phyloP scores from a whole-genome alignment of 1,140 invertebrate genomes.

The Acromyrmex heyeri region DNA sequence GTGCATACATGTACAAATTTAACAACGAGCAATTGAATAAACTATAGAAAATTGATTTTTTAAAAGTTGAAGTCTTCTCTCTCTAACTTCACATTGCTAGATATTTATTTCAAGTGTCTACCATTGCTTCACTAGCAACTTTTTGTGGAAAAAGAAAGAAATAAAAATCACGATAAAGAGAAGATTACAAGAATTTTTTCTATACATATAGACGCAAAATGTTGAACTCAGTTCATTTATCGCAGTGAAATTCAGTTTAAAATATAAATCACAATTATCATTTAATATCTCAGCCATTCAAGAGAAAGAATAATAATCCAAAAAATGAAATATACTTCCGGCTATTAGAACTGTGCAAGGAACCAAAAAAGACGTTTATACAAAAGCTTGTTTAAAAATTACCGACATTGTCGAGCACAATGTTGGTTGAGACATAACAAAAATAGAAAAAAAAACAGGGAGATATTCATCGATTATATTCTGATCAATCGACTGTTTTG shows the following conservation, averaged over 20 bases:
- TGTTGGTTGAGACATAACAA: not conserved
- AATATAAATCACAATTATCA: not conserved
- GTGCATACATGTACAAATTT: no score
- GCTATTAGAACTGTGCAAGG: not conserved
- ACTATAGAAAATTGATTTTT: no score
- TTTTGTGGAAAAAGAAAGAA: not conserved
- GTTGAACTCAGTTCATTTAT: not conserved
- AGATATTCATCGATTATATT: conserved; percentile 6
- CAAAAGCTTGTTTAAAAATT: not conserved
- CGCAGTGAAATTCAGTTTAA: not conserved
- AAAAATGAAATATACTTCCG: not conserved
- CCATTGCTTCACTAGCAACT: not conserved
- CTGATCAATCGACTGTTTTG: not conserved
- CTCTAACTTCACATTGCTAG: no score
- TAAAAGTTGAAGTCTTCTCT: no score
- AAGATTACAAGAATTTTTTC: not conserved
- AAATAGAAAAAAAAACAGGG: not conserved
- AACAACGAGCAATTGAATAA: no score
- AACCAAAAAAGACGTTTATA: not conserved
- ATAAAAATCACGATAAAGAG: not conserved
- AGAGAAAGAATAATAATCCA: not conserved
- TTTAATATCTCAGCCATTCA: not conserved
- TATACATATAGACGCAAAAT: not conserved
- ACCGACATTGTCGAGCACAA: not conserved
- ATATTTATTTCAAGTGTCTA: not conserved